Evolutionary conservation across 2,113 vertebrate genomes (phyloP).

Genomic region (Dendropsophus ebraccatus): DNA sequence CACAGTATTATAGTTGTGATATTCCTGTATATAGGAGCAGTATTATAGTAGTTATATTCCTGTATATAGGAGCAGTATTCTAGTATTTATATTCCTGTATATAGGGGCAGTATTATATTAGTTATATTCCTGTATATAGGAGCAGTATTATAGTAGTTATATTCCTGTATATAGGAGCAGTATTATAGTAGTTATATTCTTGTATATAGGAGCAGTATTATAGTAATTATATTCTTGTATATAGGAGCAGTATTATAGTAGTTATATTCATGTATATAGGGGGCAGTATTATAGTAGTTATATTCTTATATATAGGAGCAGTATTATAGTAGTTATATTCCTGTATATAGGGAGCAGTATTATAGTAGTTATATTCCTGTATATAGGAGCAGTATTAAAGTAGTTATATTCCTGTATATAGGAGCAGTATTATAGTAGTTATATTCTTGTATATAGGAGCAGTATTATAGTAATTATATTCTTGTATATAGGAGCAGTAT

Average conservation of each 20-base stretch:
- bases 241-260: slow-evolving; percentile 5
- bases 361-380: slow-evolving; percentile 1
- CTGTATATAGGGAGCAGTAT: neutral
- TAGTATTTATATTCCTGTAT: neutral
- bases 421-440: slow-evolving; percentile 7
- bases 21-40: neutral
- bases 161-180: neutral
- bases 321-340: neutral
- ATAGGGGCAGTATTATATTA: slow-evolving; percentile 5
- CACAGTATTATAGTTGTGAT: neutral
- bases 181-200: slow-evolving; percentile 19
- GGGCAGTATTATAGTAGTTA: neutral
- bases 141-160: slow-evolving; percentile 18
- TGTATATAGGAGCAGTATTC: neutral
- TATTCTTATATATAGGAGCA: neutral
- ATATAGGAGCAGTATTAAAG: neutral
- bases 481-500: neutral
- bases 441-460: neutral
- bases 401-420: slow-evolving; percentile 17
- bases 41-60: neutral
- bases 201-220: slow-evolving; percentile 15
- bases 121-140: slow-evolving; percentile 11
- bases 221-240: neutral
- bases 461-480: neutral
- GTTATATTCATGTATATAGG: slow-evolving; percentile 8